Base-by-base conservation (phyloP, 2,888 invertebrate genomes). In the Herminia tarsipennalis region DNA sequence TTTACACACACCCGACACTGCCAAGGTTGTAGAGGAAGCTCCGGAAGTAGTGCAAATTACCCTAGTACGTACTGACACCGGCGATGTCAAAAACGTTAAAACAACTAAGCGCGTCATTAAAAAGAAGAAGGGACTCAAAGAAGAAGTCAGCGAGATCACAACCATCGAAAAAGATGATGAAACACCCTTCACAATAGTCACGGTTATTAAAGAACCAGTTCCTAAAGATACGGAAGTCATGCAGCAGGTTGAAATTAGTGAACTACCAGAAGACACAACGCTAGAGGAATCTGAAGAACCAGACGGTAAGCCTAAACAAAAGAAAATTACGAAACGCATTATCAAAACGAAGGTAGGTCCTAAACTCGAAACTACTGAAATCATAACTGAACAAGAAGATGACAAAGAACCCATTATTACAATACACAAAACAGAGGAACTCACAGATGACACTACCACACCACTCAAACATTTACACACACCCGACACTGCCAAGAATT, bases 11-110 rank as follows among this genome's bases (percentile, higher is more conserved):
- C 33, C 33, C 4, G 33, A 33, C 6, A 21, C 10, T 3, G 33
- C 21, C 9, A 27, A 52, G 3, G 16, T 62, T 0, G 5, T 66
- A 9, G 62, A 70, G 32, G 70, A 70, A 38, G 17, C 58, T 79
- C 86, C 90, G 18, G 83, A 86, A 63, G 70, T 83, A 55, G 79
- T 88, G 1, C 79, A 84, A 54, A 71, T 83, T 1, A 70, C 72
- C 0, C 76, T 60, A 52, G 70, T 78, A 0, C 37, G 42, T 8
- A 37, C 21, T 5, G 73, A 73, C 20, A 70, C 58, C 36, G 84
- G 74, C 27, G 64, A 66, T n/a, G 40, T 33, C 3, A 29, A 16
- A 8, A 21, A 27, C 2, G 16, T 35, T 1, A 42, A 42, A 10
- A 42, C 42, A 1, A 42, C 43, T 3, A 43, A 36, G 14, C 32